Evolutionary conservation across 2,888 invertebrate species (phyloP).

Genomic region (Coecobrya sp.): DNA sequence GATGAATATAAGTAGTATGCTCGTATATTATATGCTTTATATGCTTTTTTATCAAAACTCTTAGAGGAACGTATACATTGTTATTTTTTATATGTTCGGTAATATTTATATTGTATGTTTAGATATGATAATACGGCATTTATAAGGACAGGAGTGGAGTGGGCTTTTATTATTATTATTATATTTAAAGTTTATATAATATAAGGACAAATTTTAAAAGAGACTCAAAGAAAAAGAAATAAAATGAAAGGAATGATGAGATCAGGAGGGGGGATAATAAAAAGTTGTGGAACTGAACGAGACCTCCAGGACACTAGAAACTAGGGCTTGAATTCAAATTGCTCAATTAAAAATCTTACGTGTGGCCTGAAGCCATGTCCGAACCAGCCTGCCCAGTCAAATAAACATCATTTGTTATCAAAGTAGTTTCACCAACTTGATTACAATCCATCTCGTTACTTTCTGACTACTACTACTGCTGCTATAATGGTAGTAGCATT

Average conservation of each 20-base stretch:
- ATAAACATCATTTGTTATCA: constrained; percentile 86
- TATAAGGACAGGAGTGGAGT: background rate
- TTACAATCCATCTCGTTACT: constrained; percentile 85
- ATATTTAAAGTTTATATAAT: constrained; percentile 17
- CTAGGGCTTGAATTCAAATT: constrained; percentile 86
- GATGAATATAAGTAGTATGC: background rate
- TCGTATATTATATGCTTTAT: no score
- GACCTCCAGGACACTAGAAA: constrained; percentile 86
- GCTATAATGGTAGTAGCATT: constrained; percentile 10
- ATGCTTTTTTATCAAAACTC: background rate
- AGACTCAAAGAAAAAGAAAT: constrained; percentile 77
- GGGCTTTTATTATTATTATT: background rate
- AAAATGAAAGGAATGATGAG: constrained; percentile 53
- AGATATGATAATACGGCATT: background rate
- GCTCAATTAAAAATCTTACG: constrained; percentile 86
- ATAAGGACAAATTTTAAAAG: constrained; percentile 77
- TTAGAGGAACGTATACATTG: background rate
- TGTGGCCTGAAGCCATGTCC: constrained; percentile 86
- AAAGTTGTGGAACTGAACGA: constrained; percentile 76
- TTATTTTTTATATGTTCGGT: background rate
- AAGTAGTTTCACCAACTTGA: constrained; percentile 85
- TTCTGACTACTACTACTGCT: constrained; percentile 59
- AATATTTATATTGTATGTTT: background rate
- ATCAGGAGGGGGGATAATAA: constrained; percentile 65
- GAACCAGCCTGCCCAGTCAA: constrained; percentile 85